Evolutionary conservation across 2,888 invertebrate genomes (phyloP), one percentile per base, ranked within the genome.

Genomic region (Plebejus melissa): DNA sequence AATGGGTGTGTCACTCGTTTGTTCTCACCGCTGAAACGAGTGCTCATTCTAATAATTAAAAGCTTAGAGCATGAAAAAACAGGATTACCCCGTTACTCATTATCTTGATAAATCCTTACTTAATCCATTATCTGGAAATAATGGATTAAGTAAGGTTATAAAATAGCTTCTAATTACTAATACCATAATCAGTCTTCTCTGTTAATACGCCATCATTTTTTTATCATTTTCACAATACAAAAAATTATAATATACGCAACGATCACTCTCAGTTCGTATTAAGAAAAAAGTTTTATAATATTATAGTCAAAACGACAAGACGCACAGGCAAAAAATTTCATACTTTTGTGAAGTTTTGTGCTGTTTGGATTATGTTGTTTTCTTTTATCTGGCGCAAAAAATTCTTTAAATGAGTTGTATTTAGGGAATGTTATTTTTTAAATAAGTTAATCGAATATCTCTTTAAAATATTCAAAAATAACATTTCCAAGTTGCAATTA

Each of bases 1-100:
- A 70, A 69, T 69, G 36, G 75, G 54, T 50, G 72, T 72, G 50
- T 72, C 72, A 72, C 72, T 13, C 50, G 46, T 72, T 71, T 54
- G 7, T 72, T 72, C 72, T 72, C 32, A 4, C 28, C 50, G 50
- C 72, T 50, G 71, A 72, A 72, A 72, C 32, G 72, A 72, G 72
- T 32, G 72, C 72, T 72, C 54, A 54, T 72, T 72, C 50, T 72
- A 72, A 22, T 72, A 72, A 22, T 22, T 72, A 72, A 72, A 54
- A 72, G 54, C 72, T 54, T 54, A 54, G 22, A 46, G 50, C 28
- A 32, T 50, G 32, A 72, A 72, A 32, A 72, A 72, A 72, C 50
- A 72, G 72, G 54, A 72, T 72, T 32, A 72, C 50, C 54, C 72
- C 28, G 28, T 72, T 54, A 72, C 54, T 72, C 72, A 46, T 72